Percentiles rank a stretch among this genome's conserved stretches.
phyloP scores from a whole-genome alignment of 1,140 invertebrate genomes.

The Lucilia cuprina region DNA sequence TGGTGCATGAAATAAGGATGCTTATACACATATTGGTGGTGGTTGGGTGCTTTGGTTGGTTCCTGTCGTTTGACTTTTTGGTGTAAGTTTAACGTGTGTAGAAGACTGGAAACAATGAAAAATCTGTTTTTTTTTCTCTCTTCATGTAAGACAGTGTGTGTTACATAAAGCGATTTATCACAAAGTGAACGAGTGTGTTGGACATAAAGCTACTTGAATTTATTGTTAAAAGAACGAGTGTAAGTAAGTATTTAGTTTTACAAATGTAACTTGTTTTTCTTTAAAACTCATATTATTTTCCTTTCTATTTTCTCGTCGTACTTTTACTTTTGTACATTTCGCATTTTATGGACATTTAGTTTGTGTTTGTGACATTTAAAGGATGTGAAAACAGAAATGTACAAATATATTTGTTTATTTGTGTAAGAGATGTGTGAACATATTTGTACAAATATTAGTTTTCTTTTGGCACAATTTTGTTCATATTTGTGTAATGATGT shows the following conservation, averaged over 20 bases:
- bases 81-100: slow-evolving; percentile 4
- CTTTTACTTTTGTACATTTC: slow-evolving; percentile 3
- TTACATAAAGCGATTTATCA: slow-evolving; percentile 29
- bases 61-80: slow-evolving; percentile 34
- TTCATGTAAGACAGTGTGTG: neutral
- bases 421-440: neutral
- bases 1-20: neutral
- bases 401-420: neutral
- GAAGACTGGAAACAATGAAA: neutral
- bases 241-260: neutral
- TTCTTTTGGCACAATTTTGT: neutral
- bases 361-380: slow-evolving; percentile 27
- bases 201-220: slow-evolving; percentile 31
- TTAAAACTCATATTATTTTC: neutral
- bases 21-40: neutral
- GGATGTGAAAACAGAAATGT: neutral
- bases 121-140: neutral
- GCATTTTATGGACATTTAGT: neutral
- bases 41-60: neutral
- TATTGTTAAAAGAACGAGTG: neutral
- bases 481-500: no score
- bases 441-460: neutral
- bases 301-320: neutral
- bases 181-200: slow-evolving; percentile 33
- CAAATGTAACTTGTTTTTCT: slow-evolving; percentile 1